A percentile compares a stretch with the other conserved stretches of the same genome.
Conservation (phyloP, 2,113 vertebrate genomes). For the Pholis gunnellus region DNA sequence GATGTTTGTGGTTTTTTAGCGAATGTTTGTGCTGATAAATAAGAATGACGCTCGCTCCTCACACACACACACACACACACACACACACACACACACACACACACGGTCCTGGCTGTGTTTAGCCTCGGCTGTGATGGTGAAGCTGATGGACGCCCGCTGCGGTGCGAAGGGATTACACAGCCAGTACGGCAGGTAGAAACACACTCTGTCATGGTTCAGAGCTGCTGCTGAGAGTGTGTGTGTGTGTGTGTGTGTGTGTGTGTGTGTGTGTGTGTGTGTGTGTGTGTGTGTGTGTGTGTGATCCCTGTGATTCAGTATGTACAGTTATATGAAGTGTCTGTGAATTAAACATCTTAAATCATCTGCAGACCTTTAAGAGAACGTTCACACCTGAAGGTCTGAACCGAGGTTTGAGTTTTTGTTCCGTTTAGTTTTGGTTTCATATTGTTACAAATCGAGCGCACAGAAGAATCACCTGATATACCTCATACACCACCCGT, state of each 20-base stretch:
- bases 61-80: constrained; percentile 23
- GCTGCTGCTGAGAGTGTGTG: constrained; percentile 24
- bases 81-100: constrained; percentile 7
- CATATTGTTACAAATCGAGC: background rate
- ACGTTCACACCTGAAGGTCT: no score
- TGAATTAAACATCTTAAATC: background rate
- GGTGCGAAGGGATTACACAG: constrained; percentile 47
- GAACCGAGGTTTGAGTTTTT: no score
- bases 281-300: background rate
- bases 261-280: background rate
- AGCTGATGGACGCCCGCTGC: constrained; percentile 39
- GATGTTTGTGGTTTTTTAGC: background rate
- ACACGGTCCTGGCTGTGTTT: constrained; percentile 4
- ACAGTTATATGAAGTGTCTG: background rate
- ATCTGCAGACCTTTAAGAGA: background rate
- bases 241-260: constrained; percentile 1
- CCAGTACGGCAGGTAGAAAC: constrained; percentile 30
- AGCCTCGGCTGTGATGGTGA: constrained; percentile 12
- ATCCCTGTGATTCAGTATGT: background rate
- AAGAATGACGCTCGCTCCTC: constrained; percentile 61
- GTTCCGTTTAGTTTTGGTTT: background rate
- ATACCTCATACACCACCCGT: no score
- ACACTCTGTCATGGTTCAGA: constrained; percentile 51
- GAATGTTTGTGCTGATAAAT: constrained; percentile 57
- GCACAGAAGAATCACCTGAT: background rate